Base-by-base conservation (phyloP, 2,888 invertebrate genomes). In the Andrena bucephala region DNA sequence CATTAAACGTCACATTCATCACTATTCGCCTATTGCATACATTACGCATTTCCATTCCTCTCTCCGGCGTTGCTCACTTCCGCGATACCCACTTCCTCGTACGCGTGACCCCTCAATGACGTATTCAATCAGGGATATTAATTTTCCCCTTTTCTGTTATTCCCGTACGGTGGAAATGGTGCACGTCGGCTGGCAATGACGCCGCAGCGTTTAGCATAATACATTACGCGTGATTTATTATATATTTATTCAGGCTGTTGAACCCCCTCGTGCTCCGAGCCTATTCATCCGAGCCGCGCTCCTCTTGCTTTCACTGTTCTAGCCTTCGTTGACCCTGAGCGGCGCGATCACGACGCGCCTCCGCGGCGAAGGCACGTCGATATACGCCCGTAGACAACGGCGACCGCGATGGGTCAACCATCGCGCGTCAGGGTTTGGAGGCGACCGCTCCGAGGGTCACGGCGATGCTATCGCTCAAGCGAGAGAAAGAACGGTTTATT, bases 401-500 rank as follows among this genome's bases (percentile, higher is more conserved):
- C 67, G 77, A 54, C 69, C 83, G 65, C 68, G 74, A 83, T 75
- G 83, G 83, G 83, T 84, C 83, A 83, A 74, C 74, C 74, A 48
- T 42, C 36, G 65, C 59, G 20, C 52, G 33, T 62, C n/a, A 50
- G 63, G 71, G 63, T 65, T 69, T 72, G 42, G 69, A 50, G 50
- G 50, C 63, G 68, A 75, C 75, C 60, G 76, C 72, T 69, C 63
- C 77, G 59, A 68, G 83, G 84, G 84, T 84, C 84, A 84, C 77
- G 83, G 68, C 78, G 83, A 83, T 83, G 83, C 70, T 84, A 84
- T 84, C 84, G 84, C 84, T 84, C 84, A 83, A 73, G 77, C 72
- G 68, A 68, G 68, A 78, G 75, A 75, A 83, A 60, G 83, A 75
- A 83, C 60, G 71, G 24, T 8, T 74, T 72, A 60, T 54, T 50